Base-by-base conservation (phyloP, 2,888 invertebrate genomes). In the Embidobia sp. region DNA sequence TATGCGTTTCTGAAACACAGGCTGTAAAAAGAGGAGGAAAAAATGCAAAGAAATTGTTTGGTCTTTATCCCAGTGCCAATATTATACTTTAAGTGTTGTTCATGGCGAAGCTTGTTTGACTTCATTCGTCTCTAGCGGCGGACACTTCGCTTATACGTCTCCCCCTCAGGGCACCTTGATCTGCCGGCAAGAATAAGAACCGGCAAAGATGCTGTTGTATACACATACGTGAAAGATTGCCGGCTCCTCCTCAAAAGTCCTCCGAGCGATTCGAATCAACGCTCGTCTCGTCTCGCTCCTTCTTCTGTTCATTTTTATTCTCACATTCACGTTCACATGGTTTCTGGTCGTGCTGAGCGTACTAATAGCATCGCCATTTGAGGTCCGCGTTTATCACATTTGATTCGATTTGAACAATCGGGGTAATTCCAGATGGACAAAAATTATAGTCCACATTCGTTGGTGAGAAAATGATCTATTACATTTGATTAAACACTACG, bases 241-340 rank as follows among this genome's bases (percentile, higher is more conserved):
- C 59, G 51, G 31, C 51, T 69, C 57, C 48, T 67, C 55, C 35
- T 66, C 66, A 67, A 67, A 67, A 57, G 57, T 57, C 31, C 40
- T 40, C 22, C 57, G 48, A 57, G 49, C 48, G 46, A 37, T 66
- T 66, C 66, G 46, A 63, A 55, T 53, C 64, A 64, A 13, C 63
- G 40, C 33, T 19, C 59, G 26, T 16, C 10, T 13, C 37, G 22
- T 40, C 42, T 57, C 42, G 57, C 31, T 26, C 40, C 16, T 26
- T 26, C 7, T 18, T 29, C 1, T 16, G 11, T n/a, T 40, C 11
- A 59, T 11, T 48, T 55, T 57, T 48, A 40, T 57, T 49, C 26
- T 40, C 16, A 15, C 27, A 15, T 15, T 48, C 48, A 29, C 48
- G 48, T 16, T 48, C 29, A 2, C 4, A n/a, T 13, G 53, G 16